Evolutionary conservation across 2,888 invertebrate genomes (phyloP).

Genomic region (Tiliacea aurago): DNA sequence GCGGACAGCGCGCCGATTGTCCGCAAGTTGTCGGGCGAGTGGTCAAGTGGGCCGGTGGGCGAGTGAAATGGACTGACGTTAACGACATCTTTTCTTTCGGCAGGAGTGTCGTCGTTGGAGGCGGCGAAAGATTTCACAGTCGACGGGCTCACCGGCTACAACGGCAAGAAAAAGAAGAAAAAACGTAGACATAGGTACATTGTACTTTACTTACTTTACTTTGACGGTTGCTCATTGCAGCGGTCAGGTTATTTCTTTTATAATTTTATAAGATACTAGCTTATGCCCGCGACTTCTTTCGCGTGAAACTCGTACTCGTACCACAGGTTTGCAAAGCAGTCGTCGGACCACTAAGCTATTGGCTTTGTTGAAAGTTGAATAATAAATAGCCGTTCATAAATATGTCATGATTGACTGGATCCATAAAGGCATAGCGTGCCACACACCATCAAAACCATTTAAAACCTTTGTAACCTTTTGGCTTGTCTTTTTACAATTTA

Average conservation of each 20-base stretch:
- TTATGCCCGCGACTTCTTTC: too few relatives aligned
- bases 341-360: too few relatives aligned
- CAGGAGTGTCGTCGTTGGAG: conserved; percentile 94
- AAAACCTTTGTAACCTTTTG: too few relatives aligned
- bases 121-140: conserved; percentile 96
- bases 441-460: too few relatives aligned
- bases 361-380: too few relatives aligned
- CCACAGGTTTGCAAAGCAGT: too few relatives aligned
- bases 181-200: conserved; percentile 96
- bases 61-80: conserved; percentile 34
- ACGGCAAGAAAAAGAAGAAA: conserved; percentile 98
- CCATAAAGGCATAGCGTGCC: too few relatives aligned
- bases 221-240: neutral
- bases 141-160: conserved; percentile 95
- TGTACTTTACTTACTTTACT: too few relatives aligned
- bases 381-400: too few relatives aligned
- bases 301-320: too few relatives aligned
- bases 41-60: conserved; percentile 14
- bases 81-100: conserved; percentile 47
- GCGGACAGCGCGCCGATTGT: conserved; percentile 42
- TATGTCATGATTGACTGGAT: too few relatives aligned
- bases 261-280: neutral
- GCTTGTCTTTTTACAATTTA: too few relatives aligned
- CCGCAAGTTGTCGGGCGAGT: conserved; percentile 7
- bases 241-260: neutral